Base-by-base conservation (phyloP, 2,797 vertebrate genomes). In the Peromyscus eremicus region DNA sequence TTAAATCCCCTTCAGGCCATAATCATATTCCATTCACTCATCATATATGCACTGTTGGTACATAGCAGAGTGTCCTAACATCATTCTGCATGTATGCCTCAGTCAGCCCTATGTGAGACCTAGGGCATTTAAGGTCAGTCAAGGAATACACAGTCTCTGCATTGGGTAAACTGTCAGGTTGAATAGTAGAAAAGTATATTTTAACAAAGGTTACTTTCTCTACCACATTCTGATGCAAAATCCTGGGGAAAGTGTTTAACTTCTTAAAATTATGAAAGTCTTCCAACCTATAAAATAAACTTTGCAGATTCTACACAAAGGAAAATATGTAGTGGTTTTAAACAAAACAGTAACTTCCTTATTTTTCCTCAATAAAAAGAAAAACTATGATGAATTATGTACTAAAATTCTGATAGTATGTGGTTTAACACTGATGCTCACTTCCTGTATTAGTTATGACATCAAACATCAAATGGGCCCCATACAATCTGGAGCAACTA, bases 221-320 rank as follows among this genome's bases (percentile, higher is more conserved):
- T 23, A 68, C 21, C 2, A 79, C 7, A 82, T 55, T 85, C 5
- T 16, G 27, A 29, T 66, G 34, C 76, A 79, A 95, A 95, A 95
- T 25, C 27, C 25, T 71, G 7, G 34, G 37, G 46, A 91, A 93
- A 96, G 1, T 89, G 9, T 95, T 92, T 89, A 90, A 5, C 17
- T 91, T 82, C 16, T 75, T 95, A 52, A 86, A 70, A 93, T 94
- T 83, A 86, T 95, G 40, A 89, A 94, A 82, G 10, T 55, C 60
- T 60, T 1, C 80, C 73, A 77, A 73, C 7, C 11, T 80, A 34
- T 55, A 82, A 94, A 92, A 87, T 62, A 87, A 84, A 62, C 40
- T 34, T 77, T 29, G 52, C 29, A 80, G 94, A 94, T 82, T 94
- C 27, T 76, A 79, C 62, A 52, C 64, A 29, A 64, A 82, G 60